phyloP scores from a whole-genome alignment of 1,140 invertebrate genomes.

The Caenorhabditis brenneri region DNA sequence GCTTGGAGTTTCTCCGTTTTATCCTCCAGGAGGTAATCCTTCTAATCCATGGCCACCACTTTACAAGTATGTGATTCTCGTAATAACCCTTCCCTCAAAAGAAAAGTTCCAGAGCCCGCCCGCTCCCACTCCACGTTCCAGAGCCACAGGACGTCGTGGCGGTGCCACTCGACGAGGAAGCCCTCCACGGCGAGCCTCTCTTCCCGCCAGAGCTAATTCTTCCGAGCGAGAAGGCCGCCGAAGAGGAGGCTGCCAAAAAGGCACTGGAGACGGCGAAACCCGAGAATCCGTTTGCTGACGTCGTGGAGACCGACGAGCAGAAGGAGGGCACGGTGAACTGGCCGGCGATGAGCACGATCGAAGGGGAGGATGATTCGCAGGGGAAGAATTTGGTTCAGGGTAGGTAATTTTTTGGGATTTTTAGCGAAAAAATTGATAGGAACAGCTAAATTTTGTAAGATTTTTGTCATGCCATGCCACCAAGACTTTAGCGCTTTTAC shows the following conservation, averaged over 20 bases:
- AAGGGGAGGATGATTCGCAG: neutral
- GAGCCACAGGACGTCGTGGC: constrained; percentile 61
- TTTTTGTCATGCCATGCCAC: too few relatives aligned
- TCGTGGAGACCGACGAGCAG: neutral
- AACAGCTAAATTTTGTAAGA: too few relatives aligned
- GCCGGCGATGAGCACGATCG: neutral
- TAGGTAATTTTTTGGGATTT: neutral
- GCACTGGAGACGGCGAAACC: neutral
- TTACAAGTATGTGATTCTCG: constrained; percentile 44
- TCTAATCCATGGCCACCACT: constrained; percentile 58
- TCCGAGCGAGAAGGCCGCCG: constrained; percentile 30
- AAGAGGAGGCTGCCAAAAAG: constrained; percentile 44
- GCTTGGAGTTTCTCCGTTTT: constrained; percentile 57
- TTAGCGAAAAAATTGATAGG: neutral
- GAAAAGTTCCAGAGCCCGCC: constrained; percentile 52
- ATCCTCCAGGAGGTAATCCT: constrained; percentile 56
- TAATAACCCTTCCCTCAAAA: neutral
- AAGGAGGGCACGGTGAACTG: neutral
- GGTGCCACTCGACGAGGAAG: constrained; percentile 60
- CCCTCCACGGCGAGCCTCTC: constrained; percentile 59
- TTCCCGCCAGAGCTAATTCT: constrained; percentile 53
- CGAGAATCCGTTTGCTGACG: constrained; percentile 45
- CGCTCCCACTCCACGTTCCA: constrained; percentile 58
- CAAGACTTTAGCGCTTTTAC: too few relatives aligned
- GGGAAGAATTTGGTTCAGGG: constrained; percentile 13